A percentile compares a stretch with the other conserved stretches of the same genome.
phyloP scores from a whole-genome alignment of 92 coral and sea anemone genomes.

The Phymanthus crucifer region DNA sequence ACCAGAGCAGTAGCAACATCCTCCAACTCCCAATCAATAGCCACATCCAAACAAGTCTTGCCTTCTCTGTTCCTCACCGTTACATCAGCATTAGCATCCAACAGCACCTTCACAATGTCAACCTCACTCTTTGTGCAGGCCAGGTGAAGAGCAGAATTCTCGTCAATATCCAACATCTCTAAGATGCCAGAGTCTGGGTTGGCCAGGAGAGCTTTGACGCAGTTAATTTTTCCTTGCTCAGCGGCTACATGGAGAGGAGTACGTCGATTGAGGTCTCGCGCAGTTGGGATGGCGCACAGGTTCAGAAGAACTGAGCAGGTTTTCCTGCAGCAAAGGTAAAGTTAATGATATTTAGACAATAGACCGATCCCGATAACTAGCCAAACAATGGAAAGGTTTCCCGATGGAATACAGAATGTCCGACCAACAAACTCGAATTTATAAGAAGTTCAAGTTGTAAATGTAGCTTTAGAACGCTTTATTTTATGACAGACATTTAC shows the following conservation, averaged over 20 bases:
- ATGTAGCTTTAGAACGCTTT: too few relatives aligned
- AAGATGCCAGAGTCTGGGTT: conserved; percentile 32
- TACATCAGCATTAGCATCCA: conserved; percentile 68
- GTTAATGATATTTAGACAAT: too few relatives aligned
- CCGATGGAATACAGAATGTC: too few relatives aligned
- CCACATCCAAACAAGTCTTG: conserved; percentile 54
- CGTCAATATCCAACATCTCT: conserved; percentile 42
- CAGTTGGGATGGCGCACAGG: conserved; percentile 36
- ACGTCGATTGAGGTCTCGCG: conserved; percentile 41
- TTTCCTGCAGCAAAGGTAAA: conserved; percentile 39
- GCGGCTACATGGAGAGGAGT: conserved; percentile 79
- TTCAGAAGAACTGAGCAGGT: conserved; percentile 49
- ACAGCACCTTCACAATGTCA: conserved; percentile 48
- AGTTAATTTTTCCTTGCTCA: conserved; percentile 47
- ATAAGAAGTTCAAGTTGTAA: too few relatives aligned
- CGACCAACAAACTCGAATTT: too few relatives aligned
- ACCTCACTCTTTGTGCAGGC: conserved; percentile 48
- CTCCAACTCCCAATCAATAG: conserved; percentile 50
- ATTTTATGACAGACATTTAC: too few relatives aligned
- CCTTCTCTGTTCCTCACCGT: conserved; percentile 22
- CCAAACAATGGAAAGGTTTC: too few relatives aligned
- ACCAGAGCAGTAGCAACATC: conserved; percentile 50
- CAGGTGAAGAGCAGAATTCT: conserved; percentile 54
- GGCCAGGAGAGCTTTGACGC: conserved; percentile 45
- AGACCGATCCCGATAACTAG: too few relatives aligned